A percentile compares a stretch with the other conserved stretches of the same genome.
Evolutionary conservation across 35 echinoderm and acorn worm genomes (phyloP).

Genomic region (Holothuria glaberrima): DNA sequence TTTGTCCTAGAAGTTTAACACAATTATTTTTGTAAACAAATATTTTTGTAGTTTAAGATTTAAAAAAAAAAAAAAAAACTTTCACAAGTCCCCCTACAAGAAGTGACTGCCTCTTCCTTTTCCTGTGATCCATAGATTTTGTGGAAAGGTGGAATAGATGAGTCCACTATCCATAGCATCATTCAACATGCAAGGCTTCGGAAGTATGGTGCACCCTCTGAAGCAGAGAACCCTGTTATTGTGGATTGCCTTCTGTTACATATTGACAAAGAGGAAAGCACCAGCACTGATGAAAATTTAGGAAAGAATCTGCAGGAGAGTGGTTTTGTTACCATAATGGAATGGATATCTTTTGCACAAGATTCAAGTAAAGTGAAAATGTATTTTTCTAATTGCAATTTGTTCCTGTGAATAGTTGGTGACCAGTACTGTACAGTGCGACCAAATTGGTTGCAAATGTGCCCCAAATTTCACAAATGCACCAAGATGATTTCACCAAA

Average conservation of each 20-base stretch:
- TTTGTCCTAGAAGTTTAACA: too few relatives aligned
- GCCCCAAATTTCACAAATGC: too few relatives aligned
- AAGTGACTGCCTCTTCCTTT: too few relatives aligned
- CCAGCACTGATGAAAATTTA: not conserved
- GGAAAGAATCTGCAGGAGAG: not conserved
- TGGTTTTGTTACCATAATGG: constrained; percentile 31
- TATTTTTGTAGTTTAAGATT: too few relatives aligned
- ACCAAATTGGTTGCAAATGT: too few relatives aligned
- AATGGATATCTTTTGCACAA: constrained; percentile 45
- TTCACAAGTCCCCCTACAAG: too few relatives aligned
- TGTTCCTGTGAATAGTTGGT: too few relatives aligned
- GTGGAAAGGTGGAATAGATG: constrained; percentile 29
- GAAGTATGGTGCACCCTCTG: not conserved
- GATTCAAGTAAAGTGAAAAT: not conserved
- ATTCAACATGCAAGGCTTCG: constrained; percentile 28
- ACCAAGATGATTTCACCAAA: too few relatives aligned
- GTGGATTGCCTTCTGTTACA: constrained; percentile 57
- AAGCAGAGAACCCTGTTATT: not conserved
- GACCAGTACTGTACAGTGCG: too few relatives aligned
- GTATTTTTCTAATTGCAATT: too few relatives aligned
- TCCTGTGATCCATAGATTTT: constrained; percentile 26
- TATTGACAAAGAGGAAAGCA: constrained; percentile 34
- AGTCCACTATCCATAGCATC: constrained; percentile 7
- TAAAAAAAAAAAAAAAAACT: too few relatives aligned
- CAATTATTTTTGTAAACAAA: too few relatives aligned